phyloP scores from a whole-genome alignment of 2,113 vertebrate genomes.

The Rallus limicola region DNA sequence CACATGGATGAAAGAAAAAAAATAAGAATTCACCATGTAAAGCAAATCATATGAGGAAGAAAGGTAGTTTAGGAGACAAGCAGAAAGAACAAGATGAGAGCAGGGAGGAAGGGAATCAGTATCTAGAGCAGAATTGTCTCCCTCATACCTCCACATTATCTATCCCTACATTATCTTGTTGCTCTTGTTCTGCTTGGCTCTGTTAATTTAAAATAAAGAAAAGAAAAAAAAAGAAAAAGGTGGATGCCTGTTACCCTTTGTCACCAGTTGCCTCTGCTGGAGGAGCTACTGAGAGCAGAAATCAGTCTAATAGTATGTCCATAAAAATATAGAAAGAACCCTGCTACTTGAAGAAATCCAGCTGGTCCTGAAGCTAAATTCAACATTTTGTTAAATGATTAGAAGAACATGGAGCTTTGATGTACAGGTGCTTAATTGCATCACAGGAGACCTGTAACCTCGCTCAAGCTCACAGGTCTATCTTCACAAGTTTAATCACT shows the following conservation, averaged over 20 bases:
- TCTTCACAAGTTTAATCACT: neutral
- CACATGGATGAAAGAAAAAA: neutral
- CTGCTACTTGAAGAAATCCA: neutral
- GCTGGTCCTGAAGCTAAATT: conserved; percentile 6
- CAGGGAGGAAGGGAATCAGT: neutral
- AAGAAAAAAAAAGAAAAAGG: neutral
- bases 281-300: neutral
- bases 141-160: neutral
- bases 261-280: neutral
- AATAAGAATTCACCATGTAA: neutral
- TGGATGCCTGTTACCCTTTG: neutral
- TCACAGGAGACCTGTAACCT: conserved; percentile 17
- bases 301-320: neutral
- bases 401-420: conserved; percentile 25
- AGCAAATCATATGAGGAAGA: neutral
- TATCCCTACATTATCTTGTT: neutral
- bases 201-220: neutral
- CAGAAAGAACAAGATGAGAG: neutral
- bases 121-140: neutral
- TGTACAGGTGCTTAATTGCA: conserved; percentile 23
- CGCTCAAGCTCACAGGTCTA: neutral
- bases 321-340: neutral
- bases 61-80: neutral
- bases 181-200: neutral
- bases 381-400: conserved; percentile 19